These are phyloP conservation scores for Chlamydotis undulata DNA, from an alignment of 2,113 vertebrate genomes.

Conservation along the genomic window DNA sequence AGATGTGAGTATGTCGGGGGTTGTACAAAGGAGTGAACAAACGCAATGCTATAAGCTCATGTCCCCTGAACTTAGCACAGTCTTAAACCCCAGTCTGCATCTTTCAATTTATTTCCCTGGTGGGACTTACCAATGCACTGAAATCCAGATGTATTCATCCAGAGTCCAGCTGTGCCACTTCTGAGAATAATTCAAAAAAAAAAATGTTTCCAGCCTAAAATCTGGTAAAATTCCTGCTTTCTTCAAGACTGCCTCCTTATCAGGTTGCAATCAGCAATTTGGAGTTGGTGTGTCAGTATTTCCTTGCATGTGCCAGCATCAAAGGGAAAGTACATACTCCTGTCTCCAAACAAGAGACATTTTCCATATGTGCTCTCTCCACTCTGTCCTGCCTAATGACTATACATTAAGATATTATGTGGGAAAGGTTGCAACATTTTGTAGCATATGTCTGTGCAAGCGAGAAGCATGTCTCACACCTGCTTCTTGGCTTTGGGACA, in stretches of 20 bases:
- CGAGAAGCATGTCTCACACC: slow-evolving; percentile 27
- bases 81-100: neutral
- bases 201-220: neutral
- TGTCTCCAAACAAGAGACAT: neutral
- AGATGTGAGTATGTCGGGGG: neutral
- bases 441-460: slow-evolving; percentile 1
- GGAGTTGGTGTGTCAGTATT: neutral
- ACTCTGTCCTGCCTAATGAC: slow-evolving; percentile 13
- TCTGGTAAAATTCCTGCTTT: neutral
- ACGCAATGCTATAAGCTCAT: accelerated
- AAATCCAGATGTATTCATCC: neutral
- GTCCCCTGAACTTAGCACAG: neutral
- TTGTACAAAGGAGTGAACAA: neutral
- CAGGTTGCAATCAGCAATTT: neutral
- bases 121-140: neutral
- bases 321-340: neutral
- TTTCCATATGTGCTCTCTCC: neutral
- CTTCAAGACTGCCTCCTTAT: neutral
- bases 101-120: neutral
- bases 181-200: neutral
- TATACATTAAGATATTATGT: slow-evolving; percentile 5
- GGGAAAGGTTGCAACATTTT: slow-evolving; percentile 12
- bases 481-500: slow-evolving; percentile 24
- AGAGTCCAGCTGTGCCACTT: neutral
- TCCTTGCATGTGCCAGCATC: neutral